A percentile compares a stretch with the other conserved stretches of the same genome.
Evolutionary conservation across 2,888 invertebrate species (phyloP).

Genomic region (Phania funesta): DNA sequence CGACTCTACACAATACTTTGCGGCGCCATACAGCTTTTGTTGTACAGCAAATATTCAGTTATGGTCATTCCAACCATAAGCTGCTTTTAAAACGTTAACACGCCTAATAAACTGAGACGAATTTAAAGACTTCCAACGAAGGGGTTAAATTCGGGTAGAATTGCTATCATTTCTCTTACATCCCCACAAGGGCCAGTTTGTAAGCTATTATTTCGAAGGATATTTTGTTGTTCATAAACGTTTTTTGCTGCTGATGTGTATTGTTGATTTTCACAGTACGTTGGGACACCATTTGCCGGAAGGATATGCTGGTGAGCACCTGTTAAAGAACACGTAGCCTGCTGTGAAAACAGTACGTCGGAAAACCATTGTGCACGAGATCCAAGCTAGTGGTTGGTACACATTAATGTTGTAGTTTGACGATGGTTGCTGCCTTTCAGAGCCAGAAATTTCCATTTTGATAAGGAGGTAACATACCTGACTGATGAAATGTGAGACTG

Average conservation of each 20-base stretch:
- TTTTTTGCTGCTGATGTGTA: background rate
- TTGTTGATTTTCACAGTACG: background rate
- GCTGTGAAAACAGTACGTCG: background rate
- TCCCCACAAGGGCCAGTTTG: background rate
- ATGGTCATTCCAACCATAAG: conserved; percentile 49
- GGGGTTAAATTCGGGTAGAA: conserved; percentile 20
- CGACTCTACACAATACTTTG: conserved; percentile 64
- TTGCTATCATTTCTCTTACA: conserved; percentile 21
- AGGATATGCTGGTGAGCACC: background rate
- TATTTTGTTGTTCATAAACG: background rate
- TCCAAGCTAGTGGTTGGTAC: background rate
- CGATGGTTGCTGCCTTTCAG: background rate
- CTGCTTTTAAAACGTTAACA: conserved; percentile 42
- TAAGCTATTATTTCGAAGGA: background rate
- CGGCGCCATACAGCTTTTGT: conserved; percentile 52
- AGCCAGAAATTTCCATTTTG: background rate
- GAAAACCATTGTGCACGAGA: background rate
- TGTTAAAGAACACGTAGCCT: background rate
- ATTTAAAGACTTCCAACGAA: conserved; percentile 30
- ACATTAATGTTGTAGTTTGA: background rate
- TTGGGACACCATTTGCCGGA: background rate
- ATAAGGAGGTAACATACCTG: background rate
- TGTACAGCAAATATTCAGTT: conserved; percentile 52
- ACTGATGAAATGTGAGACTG: too few relatives aligned
- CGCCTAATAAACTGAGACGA: conserved; percentile 43